Evolutionary conservation across 2,888 invertebrate genomes (phyloP), one percentile per base, ranked within the genome.

Genomic region (Glyphotaelius pellucidus): DNA sequence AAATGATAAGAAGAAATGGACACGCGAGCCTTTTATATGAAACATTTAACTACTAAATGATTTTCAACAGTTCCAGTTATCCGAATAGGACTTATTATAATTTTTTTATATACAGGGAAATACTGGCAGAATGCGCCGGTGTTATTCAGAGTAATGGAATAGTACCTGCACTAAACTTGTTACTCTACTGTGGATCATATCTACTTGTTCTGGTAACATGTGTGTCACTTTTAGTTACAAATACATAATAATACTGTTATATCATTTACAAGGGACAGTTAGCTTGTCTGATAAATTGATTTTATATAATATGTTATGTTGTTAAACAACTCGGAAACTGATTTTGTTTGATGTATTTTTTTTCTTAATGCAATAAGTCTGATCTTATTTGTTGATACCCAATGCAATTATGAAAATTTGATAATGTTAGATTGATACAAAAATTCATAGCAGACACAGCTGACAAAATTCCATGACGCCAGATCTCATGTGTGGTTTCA

Each of bases 21-120:
- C 79, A 35, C 14, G 25, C 32, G 3, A n/a, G 88, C 67, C 79
- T 89, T 89, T 79, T 89, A 89, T 89, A 89, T 25, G 79, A 89
- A 89, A 89, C 32, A 19, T 35, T 25, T 89, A n/a, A 67, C 11
- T 32, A 88, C 79, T 25, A 79, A 25, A 31, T 79, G 79, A 25
- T 19, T 25, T 35, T 79, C 12, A 25, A 31, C 31, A 89, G 88
- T 79, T 89, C 88, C 30, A 79, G 88, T 89, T 89, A 3, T 89
- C 31, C 35, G 79, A 89, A 32, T 67, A 38, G n/a, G 38, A 32
- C 25, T 89, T 79, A 89, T 38, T 89, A 14, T 25, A 12, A 79
- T 67, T 67, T 35, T 38, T 88, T 89, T 35, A 89, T 42, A 47
- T 30, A 86, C 86, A 42, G 32, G 35, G 85, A 85, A 85, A 85